phyloP scores from a whole-genome alignment of 2,797 vertebrate genomes.

The Austrolebias charrua region DNA sequence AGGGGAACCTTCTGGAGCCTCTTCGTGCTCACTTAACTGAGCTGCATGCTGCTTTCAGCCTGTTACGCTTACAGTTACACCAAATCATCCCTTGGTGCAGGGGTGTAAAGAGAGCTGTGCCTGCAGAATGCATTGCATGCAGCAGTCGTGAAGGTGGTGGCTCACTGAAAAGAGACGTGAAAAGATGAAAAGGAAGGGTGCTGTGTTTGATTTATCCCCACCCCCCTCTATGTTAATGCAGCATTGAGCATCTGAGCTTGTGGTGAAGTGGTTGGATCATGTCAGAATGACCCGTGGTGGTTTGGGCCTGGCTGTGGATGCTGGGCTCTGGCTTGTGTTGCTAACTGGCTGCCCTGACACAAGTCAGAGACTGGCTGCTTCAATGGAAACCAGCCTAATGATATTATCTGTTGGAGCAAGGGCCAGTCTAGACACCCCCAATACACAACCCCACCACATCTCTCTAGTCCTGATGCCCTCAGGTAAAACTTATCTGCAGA shows the following conservation, averaged over 20 bases:
- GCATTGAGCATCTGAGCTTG: slow-evolving; percentile 40
- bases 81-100: slow-evolving; percentile 9
- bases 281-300: slow-evolving; percentile 24
- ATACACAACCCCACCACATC: slow-evolving; percentile 72
- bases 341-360: slow-evolving; percentile 75
- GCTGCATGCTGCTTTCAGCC: not conserved
- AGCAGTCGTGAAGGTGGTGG: slow-evolving; percentile 45
- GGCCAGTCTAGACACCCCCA: slow-evolving; percentile 82
- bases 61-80: slow-evolving; percentile 25
- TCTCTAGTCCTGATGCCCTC: slow-evolving; percentile 40
- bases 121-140: slow-evolving; percentile 62
- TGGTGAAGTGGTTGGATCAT: slow-evolving; percentile 12
- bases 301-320: slow-evolving; percentile 44
- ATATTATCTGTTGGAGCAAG: slow-evolving; percentile 79
- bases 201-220: slow-evolving; percentile 2
- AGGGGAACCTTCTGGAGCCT: slow-evolving; percentile 42
- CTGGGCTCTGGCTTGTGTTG: slow-evolving; percentile 58
- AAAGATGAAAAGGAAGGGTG: slow-evolving; percentile 16
- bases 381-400: slow-evolving; percentile 80
- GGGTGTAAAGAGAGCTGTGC: slow-evolving; percentile 13
- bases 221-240: slow-evolving; percentile 43
- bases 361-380: slow-evolving; percentile 65
- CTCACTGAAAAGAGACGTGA: slow-evolving; percentile 18
- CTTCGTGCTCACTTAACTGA: slow-evolving; percentile 30
- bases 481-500: slow-evolving; percentile 75